Conservation (phyloP, 2,888 invertebrate genomes). For the Aphodius granarius region DNA sequence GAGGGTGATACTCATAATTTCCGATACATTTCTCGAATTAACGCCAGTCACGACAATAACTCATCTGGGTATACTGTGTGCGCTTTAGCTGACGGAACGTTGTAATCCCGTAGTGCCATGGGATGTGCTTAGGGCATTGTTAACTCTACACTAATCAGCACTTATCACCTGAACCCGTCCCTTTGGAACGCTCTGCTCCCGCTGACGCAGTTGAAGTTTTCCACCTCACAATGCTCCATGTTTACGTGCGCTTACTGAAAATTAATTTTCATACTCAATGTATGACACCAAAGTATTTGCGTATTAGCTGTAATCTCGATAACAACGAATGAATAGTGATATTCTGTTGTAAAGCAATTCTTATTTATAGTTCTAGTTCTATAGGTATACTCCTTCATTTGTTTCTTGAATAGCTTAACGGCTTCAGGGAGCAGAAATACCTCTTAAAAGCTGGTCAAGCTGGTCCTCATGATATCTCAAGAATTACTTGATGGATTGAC, state of each 20-base stretch:
- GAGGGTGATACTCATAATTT: neutral
- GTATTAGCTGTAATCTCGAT: neutral
- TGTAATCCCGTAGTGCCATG: neutral
- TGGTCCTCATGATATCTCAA: no score
- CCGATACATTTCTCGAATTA: neutral
- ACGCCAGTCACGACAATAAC: neutral
- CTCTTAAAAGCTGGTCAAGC: no score
- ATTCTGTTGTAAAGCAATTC: no score
- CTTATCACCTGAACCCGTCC: neutral
- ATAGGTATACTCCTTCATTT: no score
- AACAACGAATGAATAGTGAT: neutral
- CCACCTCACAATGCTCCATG: neutral
- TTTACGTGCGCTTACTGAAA: neutral
- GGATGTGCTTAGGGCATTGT: neutral
- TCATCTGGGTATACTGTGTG: neutral
- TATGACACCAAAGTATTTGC: neutral
- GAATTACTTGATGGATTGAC: no score
- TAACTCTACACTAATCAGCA: neutral
- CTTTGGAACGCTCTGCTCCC: neutral
- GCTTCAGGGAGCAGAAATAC: no score
- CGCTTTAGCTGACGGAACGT: neutral
- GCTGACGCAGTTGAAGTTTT: neutral
- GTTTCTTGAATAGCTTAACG: no score
- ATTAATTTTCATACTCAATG: neutral
- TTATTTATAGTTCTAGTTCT: no score